phyloP scores from a whole-genome alignment of 2,113 vertebrate genomes.

The Coracopsis vasa region DNA sequence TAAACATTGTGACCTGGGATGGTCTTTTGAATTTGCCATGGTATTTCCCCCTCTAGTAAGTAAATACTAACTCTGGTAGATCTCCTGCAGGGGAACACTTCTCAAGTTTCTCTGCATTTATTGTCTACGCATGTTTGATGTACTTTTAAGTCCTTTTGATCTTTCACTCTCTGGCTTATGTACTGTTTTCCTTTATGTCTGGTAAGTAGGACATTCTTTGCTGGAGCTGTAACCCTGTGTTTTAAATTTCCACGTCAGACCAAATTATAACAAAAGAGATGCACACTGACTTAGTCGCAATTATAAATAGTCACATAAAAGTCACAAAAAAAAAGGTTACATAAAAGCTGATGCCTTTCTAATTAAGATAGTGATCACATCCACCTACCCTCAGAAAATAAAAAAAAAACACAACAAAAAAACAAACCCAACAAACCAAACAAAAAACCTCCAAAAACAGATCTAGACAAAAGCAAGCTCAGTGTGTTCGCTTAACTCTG shows the following conservation, averaged over 20 bases:
- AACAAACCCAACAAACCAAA: neutral
- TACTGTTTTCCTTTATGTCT: neutral
- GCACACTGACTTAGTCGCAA: neutral
- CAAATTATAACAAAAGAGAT: neutral
- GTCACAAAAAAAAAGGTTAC: too few relatives aligned
- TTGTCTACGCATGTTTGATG: neutral
- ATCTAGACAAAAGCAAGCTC: neutral
- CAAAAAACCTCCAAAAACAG: neutral
- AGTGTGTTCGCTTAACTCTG: too few relatives aligned
- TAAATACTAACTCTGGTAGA: neutral
- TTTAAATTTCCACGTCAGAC: neutral
- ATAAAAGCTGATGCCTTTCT: neutral
- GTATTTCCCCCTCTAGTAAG: neutral
- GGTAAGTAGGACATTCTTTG: neutral
- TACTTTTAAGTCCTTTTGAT: neutral
- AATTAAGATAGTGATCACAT: neutral
- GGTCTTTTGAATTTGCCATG: neutral
- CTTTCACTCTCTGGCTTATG: neutral
- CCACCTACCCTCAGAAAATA: neutral
- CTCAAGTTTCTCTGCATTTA: neutral
- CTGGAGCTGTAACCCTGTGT: neutral
- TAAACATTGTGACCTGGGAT: neutral
- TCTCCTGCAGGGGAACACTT: neutral
- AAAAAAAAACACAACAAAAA: accelerated
- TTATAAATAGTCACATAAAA: neutral